A percentile compares a stretch with the other conserved stretches of the same genome.
Evolutionary conservation across 1,140 invertebrate genomes (phyloP).

Genomic region (Drosophila serrata): DNA sequence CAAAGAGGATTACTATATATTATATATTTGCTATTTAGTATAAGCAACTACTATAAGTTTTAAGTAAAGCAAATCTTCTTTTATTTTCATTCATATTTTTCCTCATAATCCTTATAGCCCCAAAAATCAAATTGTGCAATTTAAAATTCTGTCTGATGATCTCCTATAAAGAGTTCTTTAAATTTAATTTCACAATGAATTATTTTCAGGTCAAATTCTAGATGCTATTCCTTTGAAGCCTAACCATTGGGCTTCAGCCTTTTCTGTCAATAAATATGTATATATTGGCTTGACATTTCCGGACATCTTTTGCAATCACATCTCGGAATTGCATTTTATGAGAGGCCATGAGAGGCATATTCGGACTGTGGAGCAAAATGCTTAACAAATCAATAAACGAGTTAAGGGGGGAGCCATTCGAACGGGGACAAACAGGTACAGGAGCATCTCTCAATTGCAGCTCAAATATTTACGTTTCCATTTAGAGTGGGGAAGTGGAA

Average conservation of each 20-base stretch:
- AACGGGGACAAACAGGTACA: slow-evolving; percentile 26
- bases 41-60: background rate
- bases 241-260: slow-evolving; percentile 6
- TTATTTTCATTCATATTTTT: background rate
- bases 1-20: too few species aligned
- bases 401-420: slow-evolving; percentile 13
- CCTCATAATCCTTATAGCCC: background rate
- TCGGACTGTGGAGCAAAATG: slow-evolving; percentile 34
- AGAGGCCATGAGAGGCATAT: slow-evolving; percentile 42
- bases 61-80: background rate
- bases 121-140: background rate
- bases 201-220: slow-evolving; percentile 8
- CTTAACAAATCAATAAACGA: slow-evolving; percentile 71
- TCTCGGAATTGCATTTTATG: slow-evolving; percentile 49
- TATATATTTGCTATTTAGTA: background rate
- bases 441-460: slow-evolving; percentile 55
- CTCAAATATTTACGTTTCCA: slow-evolving; percentile 80
- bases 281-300: slow-evolving; percentile 20
- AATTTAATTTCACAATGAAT: slow-evolving; percentile 26
- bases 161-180: slow-evolving; percentile 14
- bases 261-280: slow-evolving; percentile 27
- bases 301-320: slow-evolving; percentile 29
- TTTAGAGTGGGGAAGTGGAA: slow-evolving; percentile 60
- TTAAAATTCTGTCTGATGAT: slow-evolving; percentile 8
- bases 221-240: background rate